Percentiles rank a stretch among this genome's conserved stretches.
phyloP scores from a whole-genome alignment of 1,140 invertebrate genomes.

The Neodiprion fabricii region DNA sequence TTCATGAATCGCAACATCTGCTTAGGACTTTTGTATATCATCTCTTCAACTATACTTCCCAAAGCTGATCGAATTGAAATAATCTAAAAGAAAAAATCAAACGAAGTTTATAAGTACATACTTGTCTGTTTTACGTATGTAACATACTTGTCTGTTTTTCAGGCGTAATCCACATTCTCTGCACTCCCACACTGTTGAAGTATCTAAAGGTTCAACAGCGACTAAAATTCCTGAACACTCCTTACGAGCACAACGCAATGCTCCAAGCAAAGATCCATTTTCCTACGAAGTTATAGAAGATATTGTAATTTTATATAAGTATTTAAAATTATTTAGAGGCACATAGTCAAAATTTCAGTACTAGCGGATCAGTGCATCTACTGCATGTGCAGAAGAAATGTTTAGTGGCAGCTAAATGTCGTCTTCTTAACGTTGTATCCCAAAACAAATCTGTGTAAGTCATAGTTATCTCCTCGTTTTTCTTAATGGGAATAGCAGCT shows the following conservation, averaged over 20 bases:
- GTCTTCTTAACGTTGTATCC: slow-evolving; percentile 71
- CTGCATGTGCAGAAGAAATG: slow-evolving; percentile 76
- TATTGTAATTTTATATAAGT: slow-evolving; percentile 15
- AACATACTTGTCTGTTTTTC: slow-evolving; percentile 39
- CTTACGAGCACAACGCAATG: slow-evolving; percentile 42
- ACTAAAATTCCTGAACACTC: slow-evolving; percentile 41
- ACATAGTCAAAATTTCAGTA: slow-evolving; percentile 30
- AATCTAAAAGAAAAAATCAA: slow-evolving; percentile 34
- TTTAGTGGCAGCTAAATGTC: slow-evolving; percentile 74
- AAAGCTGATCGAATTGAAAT: slow-evolving; percentile 40
- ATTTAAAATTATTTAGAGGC: background rate
- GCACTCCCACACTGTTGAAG: slow-evolving; percentile 41
- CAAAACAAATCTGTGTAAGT: slow-evolving; percentile 77
- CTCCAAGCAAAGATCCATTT: slow-evolving; percentile 43
- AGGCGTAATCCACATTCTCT: slow-evolving; percentile 34
- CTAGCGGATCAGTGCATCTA: slow-evolving; percentile 75
- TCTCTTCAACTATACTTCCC: slow-evolving; percentile 31
- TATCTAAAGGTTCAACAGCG: slow-evolving; percentile 35
- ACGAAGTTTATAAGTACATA: background rate
- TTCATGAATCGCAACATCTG: slow-evolving; percentile 39
- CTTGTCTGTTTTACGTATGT: background rate
- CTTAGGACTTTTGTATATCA: slow-evolving; percentile 32
- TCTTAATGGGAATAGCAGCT: slow-evolving; percentile 67
- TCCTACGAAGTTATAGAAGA: slow-evolving; percentile 36
- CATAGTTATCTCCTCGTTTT: slow-evolving; percentile 74